Evolutionary conservation across 1,140 invertebrate genomes (phyloP), one percentile per base, ranked within the genome.

Genomic region (Macrotrachela quadricornifera): DNA sequence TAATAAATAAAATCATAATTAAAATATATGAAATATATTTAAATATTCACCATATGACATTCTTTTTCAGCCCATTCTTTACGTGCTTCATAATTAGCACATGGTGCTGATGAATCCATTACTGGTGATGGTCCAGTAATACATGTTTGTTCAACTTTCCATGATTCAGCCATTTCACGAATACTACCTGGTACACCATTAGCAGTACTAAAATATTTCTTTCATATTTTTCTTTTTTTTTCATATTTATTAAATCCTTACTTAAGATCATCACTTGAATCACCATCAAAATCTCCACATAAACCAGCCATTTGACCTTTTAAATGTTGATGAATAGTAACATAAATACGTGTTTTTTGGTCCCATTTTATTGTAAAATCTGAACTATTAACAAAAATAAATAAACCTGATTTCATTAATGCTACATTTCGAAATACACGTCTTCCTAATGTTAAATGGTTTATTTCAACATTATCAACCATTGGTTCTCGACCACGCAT

Each of bases 221-320:
- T n/a, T n/a, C 13, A 45, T 1, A 39, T 37, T 16, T 14, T n/a
- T 37, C 3, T 30, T 17, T 42, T 39, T 42, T 6, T 45, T 45
- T 46, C 8, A 30, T 30, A 30, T 30, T 2, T 4, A 16, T n/a
- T n/a, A 39, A 4, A 41, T 51, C 45, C 11, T 46, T 46, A 52
- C 51, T 40, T 18, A n/a, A 43, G n/a, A 61, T 87, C 83, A 60
- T 87, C 81, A 10, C 73, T 70, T 50, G 76, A 74, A 60, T 88
- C 79, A 30, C 78, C 78, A 65, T 92, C 85, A 64, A 80, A 90
- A 65, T 91, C 86, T 0, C 86, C 85, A 67, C 85, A 91, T 3
- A 91, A 69, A 48, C 86, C 86, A 69, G 77, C 77, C 6, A 85
- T 76, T 73, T 80, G 62, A n/a, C 55, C 58, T 46, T 45, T 57